phyloP scores from a whole-genome alignment of 1,140 invertebrate species.

The Colletes latitarsis region DNA sequence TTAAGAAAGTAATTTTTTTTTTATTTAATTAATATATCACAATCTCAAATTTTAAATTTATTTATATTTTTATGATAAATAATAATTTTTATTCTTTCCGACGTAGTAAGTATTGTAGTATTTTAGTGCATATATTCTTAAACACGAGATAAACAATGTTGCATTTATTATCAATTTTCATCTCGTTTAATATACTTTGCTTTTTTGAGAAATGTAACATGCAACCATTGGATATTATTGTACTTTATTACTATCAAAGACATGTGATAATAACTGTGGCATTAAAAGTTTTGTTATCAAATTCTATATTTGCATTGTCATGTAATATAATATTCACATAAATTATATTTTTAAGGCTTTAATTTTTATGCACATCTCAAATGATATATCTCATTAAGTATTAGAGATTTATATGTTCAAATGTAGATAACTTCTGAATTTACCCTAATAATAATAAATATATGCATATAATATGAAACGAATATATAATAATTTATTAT shows the following conservation, averaged over 20 bases:
- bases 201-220: conserved; percentile 8
- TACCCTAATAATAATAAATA: neutral
- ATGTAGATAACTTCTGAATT: neutral
- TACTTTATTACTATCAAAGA: conserved; percentile 2
- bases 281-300: conserved; percentile 26
- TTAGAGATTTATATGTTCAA: neutral
- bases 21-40: neutral
- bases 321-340: conserved; percentile 8
- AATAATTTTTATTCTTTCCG: neutral
- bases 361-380: conserved; percentile 2
- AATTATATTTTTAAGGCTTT: neutral
- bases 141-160: neutral
- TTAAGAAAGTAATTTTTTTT: neutral
- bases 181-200: neutral
- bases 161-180: conserved; percentile 15
- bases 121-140: neutral
- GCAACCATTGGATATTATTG: neutral
- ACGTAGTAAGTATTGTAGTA: conserved; percentile 7
- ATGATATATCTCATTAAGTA: conserved; percentile 9
- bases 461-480: neutral
- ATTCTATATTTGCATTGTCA: neutral
- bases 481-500: conserved; percentile 3
- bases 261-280: conserved; percentile 30
- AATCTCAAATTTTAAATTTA: neutral
- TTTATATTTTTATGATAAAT: conserved; percentile 3